Evolutionary conservation across 37 sponge, comb jelly and placozoan genomes (phyloP), one percentile per base, ranked within the genome.

Genomic region (Cliona cf. orientalis): DNA sequence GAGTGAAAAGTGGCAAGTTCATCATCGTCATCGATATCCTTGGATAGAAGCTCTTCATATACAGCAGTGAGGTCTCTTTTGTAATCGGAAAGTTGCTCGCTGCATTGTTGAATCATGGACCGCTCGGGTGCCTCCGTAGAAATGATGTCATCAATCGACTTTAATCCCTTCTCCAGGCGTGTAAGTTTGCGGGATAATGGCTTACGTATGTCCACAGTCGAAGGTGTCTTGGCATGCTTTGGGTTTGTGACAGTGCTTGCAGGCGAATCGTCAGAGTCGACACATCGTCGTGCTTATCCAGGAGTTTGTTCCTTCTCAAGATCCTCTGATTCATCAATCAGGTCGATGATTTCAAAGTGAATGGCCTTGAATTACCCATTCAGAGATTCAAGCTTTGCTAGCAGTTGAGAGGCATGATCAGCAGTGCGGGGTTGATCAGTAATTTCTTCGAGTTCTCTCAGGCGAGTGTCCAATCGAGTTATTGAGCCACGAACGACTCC

Each of bases 221-320:
- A 25, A 61, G 28, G 26, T 19, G 55, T 11, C 17, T 19, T 17
- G 17, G 55, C 55, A 49, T 35, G 17, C 71, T 7, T 37, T 69
- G 71, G 71, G 71, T 5, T 28, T 37, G 42, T 5, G 45, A 9
- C 39, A 80, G 56, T 14, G 69, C 33, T 44, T 80, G 35, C 46
- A 80, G 57, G 11, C 80, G 58, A 21, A 44, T 58, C 31, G 63
- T 72, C 35, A 71, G 60, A 5, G 21, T 33, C 19, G 72, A 40
- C 6, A 82, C 62, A 58, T 83, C 75, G 36, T 83, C 84, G 45
- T 57, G 71, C 44, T 71, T 53, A 37, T 82, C 82, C 59, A 83
- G 19, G 25, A 21, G 4, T 32, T 46, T 83, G 84, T 44, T 83
- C 84, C 21, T 22, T 19, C 12, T 79, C 56, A n/a, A 79, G 55